Evolutionary conservation across 1,140 invertebrate genomes (phyloP).

Genomic region (Cecropterus lyciades): DNA sequence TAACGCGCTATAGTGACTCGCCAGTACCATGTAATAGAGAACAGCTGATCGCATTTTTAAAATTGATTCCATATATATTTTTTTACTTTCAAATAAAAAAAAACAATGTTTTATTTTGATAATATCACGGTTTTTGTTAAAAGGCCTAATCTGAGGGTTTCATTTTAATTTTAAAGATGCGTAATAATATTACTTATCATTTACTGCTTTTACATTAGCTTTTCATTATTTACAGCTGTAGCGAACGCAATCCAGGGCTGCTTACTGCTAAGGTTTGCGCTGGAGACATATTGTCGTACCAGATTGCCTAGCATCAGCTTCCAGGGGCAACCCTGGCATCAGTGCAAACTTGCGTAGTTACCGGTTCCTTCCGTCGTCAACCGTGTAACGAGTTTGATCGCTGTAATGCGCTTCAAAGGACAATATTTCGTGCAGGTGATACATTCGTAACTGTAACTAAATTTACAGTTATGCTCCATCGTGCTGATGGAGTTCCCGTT

Average conservation of each 20-base stretch:
- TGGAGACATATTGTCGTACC: conserved; percentile 45
- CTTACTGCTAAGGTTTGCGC: conserved; percentile 50
- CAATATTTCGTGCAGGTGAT: not conserved
- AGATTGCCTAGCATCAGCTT: conserved; percentile 42
- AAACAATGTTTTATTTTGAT: no score
- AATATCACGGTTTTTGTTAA: no score
- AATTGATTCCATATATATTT: no score
- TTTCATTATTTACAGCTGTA: conserved; percentile 54
- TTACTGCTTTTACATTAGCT: conserved; percentile 31
- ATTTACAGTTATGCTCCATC: not conserved
- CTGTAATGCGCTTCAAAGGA: not conserved
- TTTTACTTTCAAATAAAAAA: no score
- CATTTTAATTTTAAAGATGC: not conserved
- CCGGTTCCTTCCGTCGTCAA: not conserved
- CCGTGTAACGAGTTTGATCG: not conserved
- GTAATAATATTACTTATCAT: not conserved
- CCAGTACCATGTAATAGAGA: no score
- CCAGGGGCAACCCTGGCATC: not conserved
- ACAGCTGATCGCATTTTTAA: no score
- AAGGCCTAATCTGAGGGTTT: not conserved
- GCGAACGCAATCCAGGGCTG: conserved; percentile 57
- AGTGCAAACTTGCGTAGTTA: not conserved
- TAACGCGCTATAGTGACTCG: no score
- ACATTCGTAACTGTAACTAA: not conserved
- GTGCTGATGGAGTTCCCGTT: not conserved